Base-by-base conservation (phyloP, 2,888 invertebrate genomes). In the Drosophila eohydei region DNA sequence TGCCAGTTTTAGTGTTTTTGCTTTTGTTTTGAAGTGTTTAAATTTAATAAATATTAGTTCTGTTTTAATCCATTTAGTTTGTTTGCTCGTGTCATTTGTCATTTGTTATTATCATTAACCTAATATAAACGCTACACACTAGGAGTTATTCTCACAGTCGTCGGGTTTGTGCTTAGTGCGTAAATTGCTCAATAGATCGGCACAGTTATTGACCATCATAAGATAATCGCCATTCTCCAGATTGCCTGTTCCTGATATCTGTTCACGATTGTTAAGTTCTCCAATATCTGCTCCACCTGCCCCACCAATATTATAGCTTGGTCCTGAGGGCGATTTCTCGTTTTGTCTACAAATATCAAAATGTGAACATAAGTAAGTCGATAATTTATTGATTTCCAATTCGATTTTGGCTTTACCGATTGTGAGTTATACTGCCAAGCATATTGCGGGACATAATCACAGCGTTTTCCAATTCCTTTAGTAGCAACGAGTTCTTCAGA, bases 201-300 rank as follows among this genome's bases (percentile, higher is more conserved):
- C 94, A 90, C 95, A 95, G 81, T 95, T 94, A 74, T 95, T 95
- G 83, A 95, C 95, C 83, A 95, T 93, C 38, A 94, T 94, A 92
- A 93, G 91, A 80, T 93, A 93, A 78, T 93, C 93, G 62, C 93
- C 93, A 79, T 93, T 93, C 77, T 92, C 93, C 44, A 91, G 78
- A 81, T 90, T 90, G 71, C 74, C 69, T 55, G 70, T 64, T 46
- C 41, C 68, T 70, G 60, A 58, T 63, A 74, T 73, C 74, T 80
- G 79, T 26, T 90, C 85, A 72, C 80, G 75, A 78, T 78, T 83
- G 56, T 51, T 65, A 51, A 80, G 83, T 38, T 71, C 80, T 52
- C 68, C 63, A n/a, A 56, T 28, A 9, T 63, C 75, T 11, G 57
- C 81, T 60, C 80, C 82, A 16, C 58, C 67, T 16, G 63, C 73